Percentiles rank a stretch among this genome's conserved stretches.
phyloP scores from a whole-genome alignment of 2,113 vertebrate genomes.

The Antechinus stuartii region DNA sequence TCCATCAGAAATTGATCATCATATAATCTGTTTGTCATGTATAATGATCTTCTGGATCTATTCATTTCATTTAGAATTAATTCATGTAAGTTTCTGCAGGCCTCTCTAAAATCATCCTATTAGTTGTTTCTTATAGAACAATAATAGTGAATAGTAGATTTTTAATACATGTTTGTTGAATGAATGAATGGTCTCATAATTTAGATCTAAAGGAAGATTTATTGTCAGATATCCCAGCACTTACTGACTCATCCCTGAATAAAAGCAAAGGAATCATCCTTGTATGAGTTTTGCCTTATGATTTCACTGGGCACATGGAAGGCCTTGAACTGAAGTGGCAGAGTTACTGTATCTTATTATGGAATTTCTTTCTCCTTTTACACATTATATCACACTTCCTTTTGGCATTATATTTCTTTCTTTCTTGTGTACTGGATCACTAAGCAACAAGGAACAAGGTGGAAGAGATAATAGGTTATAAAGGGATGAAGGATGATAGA shows the following conservation, averaged over 20 bases:
- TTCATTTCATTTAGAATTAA: no score
- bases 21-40: no score
- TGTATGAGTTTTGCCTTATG: not conserved
- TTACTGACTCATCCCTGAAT: not conserved
- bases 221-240: not conserved
- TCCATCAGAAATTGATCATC: no score
- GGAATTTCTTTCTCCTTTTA: not conserved
- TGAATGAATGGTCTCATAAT: not conserved
- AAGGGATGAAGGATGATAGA: not conserved
- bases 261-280: not conserved
- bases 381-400: not conserved
- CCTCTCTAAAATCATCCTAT: no score
- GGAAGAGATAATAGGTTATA: not conserved
- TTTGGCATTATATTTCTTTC: not conserved
- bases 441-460: not conserved
- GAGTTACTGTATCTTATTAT: not conserved
- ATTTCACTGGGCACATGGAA: not conserved
- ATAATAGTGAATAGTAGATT: not conserved
- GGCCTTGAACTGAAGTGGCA: not conserved
- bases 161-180: not conserved
- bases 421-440: not conserved
- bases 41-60: no score
- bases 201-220: not conserved
- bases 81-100: no score
- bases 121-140: no score